phyloP scores from a whole-genome alignment of 2,113 vertebrate genomes.

The Acinonyx jubatus region DNA sequence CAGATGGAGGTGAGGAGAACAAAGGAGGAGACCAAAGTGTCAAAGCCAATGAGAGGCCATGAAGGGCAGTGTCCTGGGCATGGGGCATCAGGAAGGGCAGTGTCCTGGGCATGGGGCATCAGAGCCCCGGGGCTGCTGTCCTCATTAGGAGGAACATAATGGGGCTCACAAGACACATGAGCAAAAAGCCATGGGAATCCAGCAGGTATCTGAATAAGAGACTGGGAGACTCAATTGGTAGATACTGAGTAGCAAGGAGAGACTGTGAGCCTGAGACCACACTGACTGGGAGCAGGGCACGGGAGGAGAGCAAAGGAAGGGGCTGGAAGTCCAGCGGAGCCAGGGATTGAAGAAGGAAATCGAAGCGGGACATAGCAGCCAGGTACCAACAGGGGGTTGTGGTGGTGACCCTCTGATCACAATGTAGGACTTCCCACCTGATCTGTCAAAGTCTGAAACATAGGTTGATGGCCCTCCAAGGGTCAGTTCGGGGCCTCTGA shows the following conservation, averaged over 20 bases:
- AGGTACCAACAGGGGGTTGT: neutral
- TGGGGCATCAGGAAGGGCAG: too few species aligned
- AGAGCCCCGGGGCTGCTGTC: accelerated
- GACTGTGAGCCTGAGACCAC: neutral
- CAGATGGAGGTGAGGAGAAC: neutral
- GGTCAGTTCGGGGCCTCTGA: neutral
- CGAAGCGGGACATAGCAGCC: neutral
- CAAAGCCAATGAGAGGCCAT: neutral
- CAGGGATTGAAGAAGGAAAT: neutral
- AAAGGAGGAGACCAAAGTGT: neutral
- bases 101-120: too few species aligned
- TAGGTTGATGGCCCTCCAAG: neutral
- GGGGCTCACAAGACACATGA: neutral
- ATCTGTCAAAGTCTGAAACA: neutral
- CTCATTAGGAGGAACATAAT: neutral
- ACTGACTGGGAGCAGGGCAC: neutral
- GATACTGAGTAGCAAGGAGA: neutral
- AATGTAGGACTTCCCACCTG: neutral
- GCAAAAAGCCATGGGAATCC: neutral
- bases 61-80: too few species aligned
- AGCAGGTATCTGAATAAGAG: neutral
- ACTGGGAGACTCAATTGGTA: neutral
- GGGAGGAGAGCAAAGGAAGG: too few species aligned
- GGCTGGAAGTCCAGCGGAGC: neutral
- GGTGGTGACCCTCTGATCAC: neutral